Percentiles rank a stretch among this genome's conserved stretches.
Evolutionary conservation across 1,140 invertebrate genomes (phyloP).

Genomic region (Nephila pilipes): DNA sequence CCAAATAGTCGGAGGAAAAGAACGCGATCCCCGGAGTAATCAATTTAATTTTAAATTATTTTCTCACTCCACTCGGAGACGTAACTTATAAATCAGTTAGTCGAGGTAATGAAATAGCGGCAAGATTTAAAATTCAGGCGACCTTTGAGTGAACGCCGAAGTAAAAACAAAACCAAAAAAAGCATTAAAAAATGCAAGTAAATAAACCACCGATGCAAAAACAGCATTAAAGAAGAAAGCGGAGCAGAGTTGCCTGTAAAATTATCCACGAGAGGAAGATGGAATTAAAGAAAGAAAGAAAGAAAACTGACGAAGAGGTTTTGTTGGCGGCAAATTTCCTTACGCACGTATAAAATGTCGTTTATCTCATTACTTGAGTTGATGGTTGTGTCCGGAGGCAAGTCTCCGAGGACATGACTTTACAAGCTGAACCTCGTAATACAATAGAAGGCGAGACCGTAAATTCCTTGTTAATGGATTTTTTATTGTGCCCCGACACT

Average conservation of each 20-base stretch:
- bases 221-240: constrained; percentile 65
- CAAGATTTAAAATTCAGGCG: constrained; percentile 73
- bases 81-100: constrained; percentile 77
- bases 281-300: constrained; percentile 64
- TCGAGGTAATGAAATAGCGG: constrained; percentile 73
- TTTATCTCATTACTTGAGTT: constrained; percentile 76
- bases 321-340: constrained; percentile 74
- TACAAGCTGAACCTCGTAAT: constrained; percentile 75
- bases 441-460: constrained; percentile 75
- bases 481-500: constrained; percentile 71
- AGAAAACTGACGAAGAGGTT: constrained; percentile 66
- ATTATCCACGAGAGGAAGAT: constrained; percentile 74
- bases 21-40: constrained; percentile 65
- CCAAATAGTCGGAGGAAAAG: constrained; percentile 40
- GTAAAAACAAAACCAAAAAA: constrained; percentile 20
- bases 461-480: constrained; percentile 77
- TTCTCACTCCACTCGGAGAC: constrained; percentile 62
- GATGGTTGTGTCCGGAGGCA: constrained; percentile 63
- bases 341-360: constrained; percentile 75
- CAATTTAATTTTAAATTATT: constrained; percentile 77
- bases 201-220: constrained; percentile 58
- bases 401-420: constrained; percentile 67
- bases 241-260: constrained; percentile 65
- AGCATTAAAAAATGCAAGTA: constrained; percentile 59
- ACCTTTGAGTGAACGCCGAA: constrained; percentile 49